These are phyloP conservation scores for Contarinia nasturtii DNA, from an alignment of 1,140 invertebrate genomes.

Conservation along the genomic window DNA sequence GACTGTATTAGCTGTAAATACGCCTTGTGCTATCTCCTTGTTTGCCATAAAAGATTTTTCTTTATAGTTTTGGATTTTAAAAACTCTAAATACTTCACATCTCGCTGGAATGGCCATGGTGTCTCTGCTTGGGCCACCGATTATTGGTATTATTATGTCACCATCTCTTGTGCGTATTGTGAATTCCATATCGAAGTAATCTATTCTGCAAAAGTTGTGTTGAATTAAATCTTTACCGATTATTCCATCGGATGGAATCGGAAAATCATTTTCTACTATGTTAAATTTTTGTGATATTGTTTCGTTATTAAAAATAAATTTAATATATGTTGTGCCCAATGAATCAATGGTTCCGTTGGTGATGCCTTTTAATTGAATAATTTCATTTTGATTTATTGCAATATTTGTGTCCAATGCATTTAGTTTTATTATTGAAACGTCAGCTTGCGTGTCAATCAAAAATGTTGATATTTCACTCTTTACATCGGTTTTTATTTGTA, in stretches of 20 bases:
- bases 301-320: neutral
- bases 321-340: neutral
- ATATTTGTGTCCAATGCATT: neutral
- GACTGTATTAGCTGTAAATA: neutral
- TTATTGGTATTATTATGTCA: neutral
- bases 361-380: neutral
- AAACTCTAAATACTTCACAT: conserved; percentile 1
- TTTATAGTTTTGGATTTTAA: neutral
- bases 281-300: conserved; percentile 1
- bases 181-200: neutral
- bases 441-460: neutral
- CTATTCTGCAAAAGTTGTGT: neutral
- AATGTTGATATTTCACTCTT: neutral
- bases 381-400: neutral
- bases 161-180: neutral
- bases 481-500: neutral
- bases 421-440: neutral
- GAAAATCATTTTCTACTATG: conserved; percentile 2
- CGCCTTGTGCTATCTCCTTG: neutral
- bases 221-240: conserved; percentile 3
- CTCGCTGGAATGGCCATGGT: neutral
- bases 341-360: neutral
- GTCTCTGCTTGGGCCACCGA: neutral
- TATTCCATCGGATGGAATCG: conserved; percentile 4
- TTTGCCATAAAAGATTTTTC: neutral